Conservation (phyloP, 2,888 invertebrate species). For the Cordilura impudica region DNA sequence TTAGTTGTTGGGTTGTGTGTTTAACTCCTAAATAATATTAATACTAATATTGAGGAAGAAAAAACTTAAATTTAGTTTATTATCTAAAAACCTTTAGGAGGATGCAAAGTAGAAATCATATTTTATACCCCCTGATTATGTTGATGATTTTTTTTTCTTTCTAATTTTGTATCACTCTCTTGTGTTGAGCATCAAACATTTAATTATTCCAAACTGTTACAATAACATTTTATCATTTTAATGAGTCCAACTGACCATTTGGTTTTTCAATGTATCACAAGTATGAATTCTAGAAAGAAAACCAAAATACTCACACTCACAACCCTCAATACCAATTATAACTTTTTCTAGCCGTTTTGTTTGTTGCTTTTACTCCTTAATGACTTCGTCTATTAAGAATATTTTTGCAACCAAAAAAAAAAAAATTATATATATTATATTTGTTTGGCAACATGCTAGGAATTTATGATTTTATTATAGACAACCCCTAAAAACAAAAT, state of each 20-base stretch:
- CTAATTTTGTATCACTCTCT: too few relatives aligned
- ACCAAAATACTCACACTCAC: constrained; percentile 22
- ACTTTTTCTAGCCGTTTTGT: constrained; percentile 44
- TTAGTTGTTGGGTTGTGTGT: too few relatives aligned
- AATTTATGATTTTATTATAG: constrained; percentile 63
- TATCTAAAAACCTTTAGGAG: too few relatives aligned
- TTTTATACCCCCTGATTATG: too few relatives aligned
- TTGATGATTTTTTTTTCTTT: too few relatives aligned
- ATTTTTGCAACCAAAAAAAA: constrained; percentile 28
- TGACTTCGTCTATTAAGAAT: constrained; percentile 56
- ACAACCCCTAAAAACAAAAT: background rate
- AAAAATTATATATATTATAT: constrained; percentile 50
- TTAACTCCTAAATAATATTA: too few relatives aligned
- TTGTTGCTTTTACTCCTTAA: constrained; percentile 53
- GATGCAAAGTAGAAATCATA: too few relatives aligned
- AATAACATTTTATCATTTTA: constrained; percentile 75
- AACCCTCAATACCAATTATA: constrained; percentile 56
- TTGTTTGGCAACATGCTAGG: constrained; percentile 55
- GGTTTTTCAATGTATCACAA: constrained; percentile 8
- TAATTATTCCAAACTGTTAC: constrained; percentile 75
- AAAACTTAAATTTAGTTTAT: too few relatives aligned
- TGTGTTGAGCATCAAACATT: too few relatives aligned
- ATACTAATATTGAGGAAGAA: too few relatives aligned
- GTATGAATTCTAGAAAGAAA: background rate
- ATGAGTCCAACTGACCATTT: constrained; percentile 67